Conservation (phyloP, 2,113 vertebrate species). For the Chroicocephalus ridibundus region DNA sequence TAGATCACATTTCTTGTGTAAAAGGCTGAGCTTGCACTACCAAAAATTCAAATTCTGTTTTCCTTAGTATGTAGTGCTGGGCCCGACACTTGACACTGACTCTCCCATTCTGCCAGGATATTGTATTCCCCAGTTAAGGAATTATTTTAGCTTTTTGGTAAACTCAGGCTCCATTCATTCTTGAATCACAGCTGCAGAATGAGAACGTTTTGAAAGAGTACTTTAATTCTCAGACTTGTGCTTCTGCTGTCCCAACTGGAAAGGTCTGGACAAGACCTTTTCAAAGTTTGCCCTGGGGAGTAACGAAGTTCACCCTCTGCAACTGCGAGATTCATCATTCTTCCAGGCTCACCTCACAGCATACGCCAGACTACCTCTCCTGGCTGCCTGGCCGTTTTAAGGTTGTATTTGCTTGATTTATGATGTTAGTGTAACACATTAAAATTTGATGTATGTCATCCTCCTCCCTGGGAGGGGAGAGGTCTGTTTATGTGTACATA, state of each 20-base stretch:
- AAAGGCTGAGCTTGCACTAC: not conserved
- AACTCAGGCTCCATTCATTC: not conserved
- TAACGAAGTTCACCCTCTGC: not conserved
- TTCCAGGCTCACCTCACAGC: not conserved
- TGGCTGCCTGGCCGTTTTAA: not conserved
- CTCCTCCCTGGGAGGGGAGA: not conserved
- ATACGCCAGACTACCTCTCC: not conserved
- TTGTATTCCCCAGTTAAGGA: not conserved
- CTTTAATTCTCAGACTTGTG: not conserved
- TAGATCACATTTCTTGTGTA: conserved; percentile 1
- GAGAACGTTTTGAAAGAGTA: not conserved
- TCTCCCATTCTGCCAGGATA: not conserved
- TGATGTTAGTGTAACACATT: not conserved
- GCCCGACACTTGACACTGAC: not conserved
- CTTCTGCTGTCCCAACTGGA: not conserved
- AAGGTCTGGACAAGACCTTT: not conserved
- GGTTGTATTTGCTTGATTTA: not conserved
- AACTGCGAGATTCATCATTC: not conserved
- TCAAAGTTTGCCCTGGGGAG: not conserved
- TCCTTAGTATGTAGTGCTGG: not conserved
- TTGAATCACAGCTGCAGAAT: not conserved
- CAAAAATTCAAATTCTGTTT: not conserved
- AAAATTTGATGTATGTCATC: not conserved
- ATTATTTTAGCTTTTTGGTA: not conserved
- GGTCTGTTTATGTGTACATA: not conserved